Base-by-base conservation (phyloP, 1,140 invertebrate species). In the Maniola jurtina region DNA sequence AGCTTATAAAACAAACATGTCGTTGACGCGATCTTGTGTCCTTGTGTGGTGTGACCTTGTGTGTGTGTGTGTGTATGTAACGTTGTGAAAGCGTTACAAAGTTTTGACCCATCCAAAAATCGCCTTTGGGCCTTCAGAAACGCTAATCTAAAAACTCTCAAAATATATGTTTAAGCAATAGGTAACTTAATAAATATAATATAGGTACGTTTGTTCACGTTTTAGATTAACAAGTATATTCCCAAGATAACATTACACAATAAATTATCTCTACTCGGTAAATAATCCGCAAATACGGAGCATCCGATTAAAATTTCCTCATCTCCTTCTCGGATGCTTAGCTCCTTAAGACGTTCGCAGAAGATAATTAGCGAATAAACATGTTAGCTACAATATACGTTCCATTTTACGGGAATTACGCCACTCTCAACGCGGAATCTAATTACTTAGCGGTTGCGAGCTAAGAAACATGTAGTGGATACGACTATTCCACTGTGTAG, bases 321-420 rank as follows among this genome's bases (percentile, higher is more conserved):
- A 62, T 57, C 34, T 57, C 55, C 55, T 38, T 11, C 6, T 57
- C 35, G 55, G 55, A 13, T 57, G 55, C 35, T 57, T 57, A 57
- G 55, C 59, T 64, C 38, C 61, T 68, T 48, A 69, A 69, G 61
- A 61, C 50, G 58, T 57, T 48, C 69, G 64, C 48, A 66, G 58
- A 71, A 70, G 67, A 73, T 82, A 81, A 84, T 81, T 79, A 69
- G 57, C 61, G 64, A 62, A 59, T 77, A 84, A 82, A 79, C 71
- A 82, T 68, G 74, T 81, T 82, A 82, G 48, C 68, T 70, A 59
- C 65, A 45, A 64, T 73, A 76, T 62, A 76, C 72, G 75, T 61
- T 83, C 76, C 80, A 80, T 88, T 88, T 87, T 84, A 82, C 77
- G 79, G 68, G 83, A 81, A 84, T 86, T 86, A 86, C 81, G 83